These are phyloP conservation scores for Gasterosteus nipponicus DNA, from an alignment of 2,113 vertebrate species.

Conservation along the genomic window DNA sequence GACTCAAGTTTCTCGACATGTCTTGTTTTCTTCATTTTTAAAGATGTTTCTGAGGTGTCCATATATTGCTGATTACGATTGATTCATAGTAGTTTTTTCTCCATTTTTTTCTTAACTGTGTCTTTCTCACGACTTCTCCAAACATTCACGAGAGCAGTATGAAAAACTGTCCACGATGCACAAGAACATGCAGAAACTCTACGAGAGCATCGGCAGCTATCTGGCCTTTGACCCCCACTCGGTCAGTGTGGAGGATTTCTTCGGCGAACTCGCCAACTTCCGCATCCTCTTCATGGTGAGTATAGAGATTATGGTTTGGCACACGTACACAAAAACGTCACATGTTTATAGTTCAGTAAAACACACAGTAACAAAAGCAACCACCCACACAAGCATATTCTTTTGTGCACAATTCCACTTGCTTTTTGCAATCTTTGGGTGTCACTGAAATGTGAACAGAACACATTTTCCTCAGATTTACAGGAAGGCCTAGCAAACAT, in stretches of 20 bases:
- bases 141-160: constrained; percentile 91
- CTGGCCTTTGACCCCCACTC: constrained; percentile 91
- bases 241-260: constrained; percentile 93
- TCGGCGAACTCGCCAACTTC: constrained; percentile 92
- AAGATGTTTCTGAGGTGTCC: constrained; percentile 8
- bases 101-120: constrained; percentile 83
- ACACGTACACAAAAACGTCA: background rate
- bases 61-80: background rate
- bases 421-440: constrained; percentile 13
- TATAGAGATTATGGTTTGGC: constrained; percentile 45
- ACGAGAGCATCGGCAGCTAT: constrained; percentile 91
- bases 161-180: constrained; percentile 95
- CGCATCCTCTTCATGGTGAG: constrained; percentile 93
- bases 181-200: constrained; percentile 96
- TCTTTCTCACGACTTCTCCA: constrained; percentile 88
- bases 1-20: constrained; percentile 18
- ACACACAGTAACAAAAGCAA: constrained; percentile 14
- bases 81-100: background rate
- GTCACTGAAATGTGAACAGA: constrained; percentile 32
- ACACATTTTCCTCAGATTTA: constrained; percentile 4
- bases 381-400: constrained; percentile 34
- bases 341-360: background rate
- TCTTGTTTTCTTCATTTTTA: constrained; percentile 20
- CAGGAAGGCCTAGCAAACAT: constrained; percentile 18
- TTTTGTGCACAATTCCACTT: constrained; percentile 12